phyloP scores from a whole-genome alignment of 2,888 invertebrate genomes.

The Sminthurinus aureus region DNA sequence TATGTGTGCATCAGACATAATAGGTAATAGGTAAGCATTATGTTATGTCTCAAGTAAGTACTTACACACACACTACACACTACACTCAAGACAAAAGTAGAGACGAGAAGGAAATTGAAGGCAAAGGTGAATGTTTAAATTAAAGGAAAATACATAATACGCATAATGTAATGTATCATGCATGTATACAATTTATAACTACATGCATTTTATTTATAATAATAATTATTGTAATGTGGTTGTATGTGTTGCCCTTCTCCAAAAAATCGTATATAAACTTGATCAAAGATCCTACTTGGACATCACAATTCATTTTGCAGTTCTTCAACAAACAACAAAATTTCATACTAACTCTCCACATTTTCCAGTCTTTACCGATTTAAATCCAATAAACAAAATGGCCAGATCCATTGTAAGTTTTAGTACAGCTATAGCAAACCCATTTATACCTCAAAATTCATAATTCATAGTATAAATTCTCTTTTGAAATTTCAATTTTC shows the following conservation, averaged over 20 bases:
- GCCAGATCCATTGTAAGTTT: slow-evolving; percentile 36
- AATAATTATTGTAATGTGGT: neutral
- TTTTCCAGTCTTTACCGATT: neutral
- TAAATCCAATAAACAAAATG: slow-evolving; percentile 24
- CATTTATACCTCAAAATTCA: too few relatives aligned
- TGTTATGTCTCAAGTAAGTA: neutral
- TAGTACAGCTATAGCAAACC: neutral
- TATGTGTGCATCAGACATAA: neutral
- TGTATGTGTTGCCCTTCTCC: slow-evolving; percentile 31
- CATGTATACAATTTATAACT: neutral
- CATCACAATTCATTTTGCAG: neutral
- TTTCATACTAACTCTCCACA: neutral
- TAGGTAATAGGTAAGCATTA: neutral
- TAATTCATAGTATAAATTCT: neutral
- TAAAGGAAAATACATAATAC: slow-evolving; percentile 24
- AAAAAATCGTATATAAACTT: slow-evolving; percentile 38
- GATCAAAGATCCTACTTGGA: neutral
- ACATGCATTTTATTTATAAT: neutral
- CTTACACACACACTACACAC: neutral
- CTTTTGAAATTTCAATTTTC: neutral
- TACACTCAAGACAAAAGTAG: neutral
- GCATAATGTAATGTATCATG: slow-evolving; percentile 7
- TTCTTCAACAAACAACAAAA: neutral
- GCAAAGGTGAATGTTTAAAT: slow-evolving; percentile 43
- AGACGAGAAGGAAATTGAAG: slow-evolving; percentile 29